phyloP scores from a whole-genome alignment of 2,797 vertebrate species.

The Argentina silus region DNA sequence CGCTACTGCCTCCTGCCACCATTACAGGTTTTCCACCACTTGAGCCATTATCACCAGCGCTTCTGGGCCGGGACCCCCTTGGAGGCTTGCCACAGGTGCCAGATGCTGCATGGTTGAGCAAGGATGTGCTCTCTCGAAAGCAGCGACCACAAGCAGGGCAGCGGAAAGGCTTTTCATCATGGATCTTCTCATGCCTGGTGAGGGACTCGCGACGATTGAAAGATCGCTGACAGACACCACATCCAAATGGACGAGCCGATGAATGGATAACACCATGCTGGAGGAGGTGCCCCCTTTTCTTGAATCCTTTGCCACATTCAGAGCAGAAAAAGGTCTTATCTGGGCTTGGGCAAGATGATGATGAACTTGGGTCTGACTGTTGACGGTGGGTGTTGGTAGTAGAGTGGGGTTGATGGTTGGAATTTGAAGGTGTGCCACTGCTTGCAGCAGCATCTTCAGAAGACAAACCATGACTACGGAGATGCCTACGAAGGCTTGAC shows the following conservation, averaged over 20 bases:
- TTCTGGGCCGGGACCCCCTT: slow-evolving; percentile 69
- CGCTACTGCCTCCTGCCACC: slow-evolving; percentile 47
- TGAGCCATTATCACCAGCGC: slow-evolving; percentile 43
- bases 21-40: slow-evolving; percentile 58
- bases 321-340: slow-evolving; percentile 87
- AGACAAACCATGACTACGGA: slow-evolving; percentile 86
- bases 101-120: slow-evolving; percentile 82
- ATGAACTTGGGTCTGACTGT: too few relatives aligned
- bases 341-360: slow-evolving; percentile 65
- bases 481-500: slow-evolving; percentile 91
- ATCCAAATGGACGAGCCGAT: slow-evolving; percentile 87
- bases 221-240: slow-evolving; percentile 87
- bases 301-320: slow-evolving; percentile 90
- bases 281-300: slow-evolving; percentile 91
- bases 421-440: slow-evolving; percentile 41
- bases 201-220: slow-evolving; percentile 94
- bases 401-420: too few relatives aligned
- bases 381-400: too few relatives aligned
- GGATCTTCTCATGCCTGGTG: slow-evolving; percentile 91
- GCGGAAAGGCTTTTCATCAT: slow-evolving; percentile 88
- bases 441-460: slow-evolving; percentile 64
- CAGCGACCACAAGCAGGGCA: slow-evolving; percentile 89
- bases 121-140: slow-evolving; percentile 82
- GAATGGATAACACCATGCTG: slow-evolving; percentile 93
- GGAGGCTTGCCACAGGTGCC: slow-evolving; percentile 82